phyloP scores from a whole-genome alignment of 2,113 vertebrate genomes.

The Dicrurus megarhynchus region DNA sequence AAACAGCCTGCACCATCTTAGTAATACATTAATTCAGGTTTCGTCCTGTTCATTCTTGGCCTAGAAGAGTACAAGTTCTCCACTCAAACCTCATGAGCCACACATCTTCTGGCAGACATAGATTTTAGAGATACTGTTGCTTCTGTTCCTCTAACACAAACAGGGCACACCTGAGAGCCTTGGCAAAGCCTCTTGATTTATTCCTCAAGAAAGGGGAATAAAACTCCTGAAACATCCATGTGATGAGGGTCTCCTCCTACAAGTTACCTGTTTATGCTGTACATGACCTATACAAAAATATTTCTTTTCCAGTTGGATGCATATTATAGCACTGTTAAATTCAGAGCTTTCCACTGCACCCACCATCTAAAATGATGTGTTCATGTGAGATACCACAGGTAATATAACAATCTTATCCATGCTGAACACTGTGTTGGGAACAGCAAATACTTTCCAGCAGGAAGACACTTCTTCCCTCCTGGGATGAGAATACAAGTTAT shows the following conservation, averaged over 20 bases:
- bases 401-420: neutral
- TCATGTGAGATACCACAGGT: neutral
- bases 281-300: neutral
- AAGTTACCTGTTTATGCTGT: neutral
- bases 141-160: neutral
- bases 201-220: neutral
- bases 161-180: neutral
- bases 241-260: neutral
- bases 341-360: neutral
- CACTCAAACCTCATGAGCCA: neutral
- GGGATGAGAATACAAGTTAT: neutral
- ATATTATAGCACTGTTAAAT: neutral
- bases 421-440: neutral
- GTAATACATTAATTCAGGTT: neutral
- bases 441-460: neutral
- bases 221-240: neutral
- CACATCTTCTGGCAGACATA: neutral
- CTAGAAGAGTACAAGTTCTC: neutral
- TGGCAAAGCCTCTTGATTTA: neutral
- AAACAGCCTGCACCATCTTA: neutral
- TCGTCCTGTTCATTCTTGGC: neutral
- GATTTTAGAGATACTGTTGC: neutral
- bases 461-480: neutral
- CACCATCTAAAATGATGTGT: neutral
- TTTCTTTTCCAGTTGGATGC: neutral